Conservation (phyloP, 2,888 invertebrate species). For the Rhyacophila evoluta region DNA sequence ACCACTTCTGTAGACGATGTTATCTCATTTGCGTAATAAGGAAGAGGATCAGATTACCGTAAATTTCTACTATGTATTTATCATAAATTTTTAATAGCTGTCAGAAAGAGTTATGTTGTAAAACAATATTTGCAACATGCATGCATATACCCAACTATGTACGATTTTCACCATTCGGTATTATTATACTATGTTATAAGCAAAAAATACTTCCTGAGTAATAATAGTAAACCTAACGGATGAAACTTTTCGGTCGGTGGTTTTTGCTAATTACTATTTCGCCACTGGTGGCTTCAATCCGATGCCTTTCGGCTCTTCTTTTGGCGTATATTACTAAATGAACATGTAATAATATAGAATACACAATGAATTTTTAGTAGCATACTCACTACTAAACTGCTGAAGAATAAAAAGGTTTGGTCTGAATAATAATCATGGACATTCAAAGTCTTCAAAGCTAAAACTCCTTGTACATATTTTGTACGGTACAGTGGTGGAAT, state of each 20-base stretch:
- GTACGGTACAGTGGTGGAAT: too few relatives aligned
- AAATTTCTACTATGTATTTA: neutral
- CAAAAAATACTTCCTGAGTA: neutral
- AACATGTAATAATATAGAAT: too few relatives aligned
- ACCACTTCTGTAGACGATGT: too few relatives aligned
- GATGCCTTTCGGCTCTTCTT: too few relatives aligned
- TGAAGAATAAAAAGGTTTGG: too few relatives aligned
- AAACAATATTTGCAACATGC: neutral
- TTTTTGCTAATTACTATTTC: constrained; percentile 30
- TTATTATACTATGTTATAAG: neutral
- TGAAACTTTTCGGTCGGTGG: constrained; percentile 28
- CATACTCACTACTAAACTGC: too few relatives aligned
- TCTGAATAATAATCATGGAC: too few relatives aligned
- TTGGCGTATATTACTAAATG: too few relatives aligned
- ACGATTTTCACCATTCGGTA: neutral
- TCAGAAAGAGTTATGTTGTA: neutral
- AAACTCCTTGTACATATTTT: too few relatives aligned
- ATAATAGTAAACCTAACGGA: constrained; percentile 8
- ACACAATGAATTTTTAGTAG: too few relatives aligned
- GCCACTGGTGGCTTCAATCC: neutral
- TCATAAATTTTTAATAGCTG: neutral
- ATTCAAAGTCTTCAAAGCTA: too few relatives aligned
- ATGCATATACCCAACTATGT: too few relatives aligned
- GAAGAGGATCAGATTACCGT: neutral
- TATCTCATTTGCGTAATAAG: neutral